Base-by-base conservation (phyloP, 2,113 vertebrate species). In the Nothobranchius kuhntae region DNA sequence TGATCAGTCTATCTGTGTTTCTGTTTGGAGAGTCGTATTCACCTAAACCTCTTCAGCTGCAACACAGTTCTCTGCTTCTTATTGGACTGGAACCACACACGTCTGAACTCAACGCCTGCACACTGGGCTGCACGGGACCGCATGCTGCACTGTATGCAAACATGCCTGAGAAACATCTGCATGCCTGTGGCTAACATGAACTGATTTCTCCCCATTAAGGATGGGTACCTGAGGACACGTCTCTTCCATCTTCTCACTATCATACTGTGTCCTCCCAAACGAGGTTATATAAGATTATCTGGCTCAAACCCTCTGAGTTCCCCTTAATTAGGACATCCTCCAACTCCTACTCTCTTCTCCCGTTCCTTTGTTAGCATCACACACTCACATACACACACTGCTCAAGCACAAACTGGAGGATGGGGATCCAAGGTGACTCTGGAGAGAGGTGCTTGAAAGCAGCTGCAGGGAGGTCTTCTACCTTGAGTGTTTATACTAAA, bases 241-340 rank as follows among this genome's bases (percentile, higher is more conserved):
- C 80, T 61, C 72, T 86, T 80, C 74, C 84, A 87, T 91, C 83
- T 78, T 90, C 84, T 84, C 84, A 75, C 78, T 89, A 87, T 91
- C 89, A 91, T 84, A 88, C 82, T 54, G 80, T 78, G 84, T 89
- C 87, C 87, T 84, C 86, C 81, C 87, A 89, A 92, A 90, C 86
- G 76, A 92, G 87, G 88, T 91, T 93, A 91, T 84, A 86, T 91
- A 92, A 90, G 86, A 87, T 87, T 90, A 93, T 92, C 91, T 92
- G 88, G 89, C 90, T 89, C 90, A 92, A 86, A 90, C 91, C 90
- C 90, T 91, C 87, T 67, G 87, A 91, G 90, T 90, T 89, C 84
- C 78, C 82, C 78, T 88, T 92, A 93, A 93, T 92, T 92, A 91
- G 91, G 92, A 89, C 92, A 92, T 90, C 83, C 85, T 90, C 82